Evolutionary conservation across 2,797 vertebrate species (phyloP).

Genomic region (Microctenopoma stevenorrisi): DNA sequence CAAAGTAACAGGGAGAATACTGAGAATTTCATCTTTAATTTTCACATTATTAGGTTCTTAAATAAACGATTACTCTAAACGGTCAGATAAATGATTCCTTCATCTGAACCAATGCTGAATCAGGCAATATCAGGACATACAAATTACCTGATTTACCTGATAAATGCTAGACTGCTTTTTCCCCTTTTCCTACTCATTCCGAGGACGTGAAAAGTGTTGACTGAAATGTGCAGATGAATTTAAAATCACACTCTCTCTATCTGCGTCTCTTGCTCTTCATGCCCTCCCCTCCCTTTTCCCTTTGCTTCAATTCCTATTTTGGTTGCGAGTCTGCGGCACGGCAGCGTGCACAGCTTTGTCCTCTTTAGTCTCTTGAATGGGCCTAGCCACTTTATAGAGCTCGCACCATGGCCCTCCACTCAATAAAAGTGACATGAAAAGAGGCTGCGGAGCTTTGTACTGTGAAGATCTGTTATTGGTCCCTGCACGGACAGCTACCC

Average conservation of each 20-base stretch:
- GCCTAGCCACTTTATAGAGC: conserved; percentile 79
- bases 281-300: conserved; percentile 37
- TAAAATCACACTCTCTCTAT: conserved; percentile 30
- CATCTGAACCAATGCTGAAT: background rate
- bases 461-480: conserved; percentile 84
- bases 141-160: background rate
- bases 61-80: background rate
- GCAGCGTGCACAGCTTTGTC: conserved; percentile 77
- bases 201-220: no score
- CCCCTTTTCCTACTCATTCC: background rate
- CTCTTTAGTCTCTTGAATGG: conserved; percentile 82
- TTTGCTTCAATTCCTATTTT: conserved; percentile 76
- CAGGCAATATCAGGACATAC: no score
- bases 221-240: conserved; percentile 39
- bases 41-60: background rate
- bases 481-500: conserved; percentile 71
- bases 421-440: conserved; percentile 88
- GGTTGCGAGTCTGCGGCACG: conserved; percentile 70
- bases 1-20: background rate
- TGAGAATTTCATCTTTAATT: background rate
- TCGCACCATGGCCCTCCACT: conserved; percentile 74
- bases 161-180: background rate
- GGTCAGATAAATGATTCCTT: background rate
- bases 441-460: conserved; percentile 85
- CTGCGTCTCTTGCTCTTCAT: conserved; percentile 34